Base-by-base conservation (phyloP, 2,888 invertebrate species). In the Trissonchulus sp. region DNA sequence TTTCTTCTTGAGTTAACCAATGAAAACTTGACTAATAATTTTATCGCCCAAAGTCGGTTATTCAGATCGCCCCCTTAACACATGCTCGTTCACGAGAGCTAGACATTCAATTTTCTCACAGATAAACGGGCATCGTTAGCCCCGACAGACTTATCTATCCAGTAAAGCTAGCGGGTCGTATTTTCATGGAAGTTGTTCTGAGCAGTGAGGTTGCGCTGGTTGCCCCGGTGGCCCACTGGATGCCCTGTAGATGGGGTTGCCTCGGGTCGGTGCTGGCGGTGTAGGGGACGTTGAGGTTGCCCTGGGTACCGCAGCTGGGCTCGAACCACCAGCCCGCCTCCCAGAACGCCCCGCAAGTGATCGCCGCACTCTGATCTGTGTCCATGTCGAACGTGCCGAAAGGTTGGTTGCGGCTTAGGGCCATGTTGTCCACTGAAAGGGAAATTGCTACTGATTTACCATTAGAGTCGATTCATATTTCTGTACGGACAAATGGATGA, bases 281-380 rank as follows among this genome's bases (percentile, higher is more conserved):
- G 33, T 72, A 72, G 37, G 72, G 72, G 28, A 38, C 31, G 33
- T 72, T 72, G n/a, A 72, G 72, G 48, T 48, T 23, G 8, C 48
- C 48, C 23, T 8, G 8, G 8, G 23, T 38, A 3, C 28, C 72
- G 48, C 72, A 72, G 18, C 28, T 33, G n/a, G 37, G 72, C 3
- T 72, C 36, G 63, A 73, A 73, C 73, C 73, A 73, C 73, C 73
- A 73, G 33, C 73, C 73, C 35, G 73, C 2, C 35, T 73, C 38
- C 73, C 63, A 68, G 15, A n/a, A 65, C 2, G 36, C 28, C 30
- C 31, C 73, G 36, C 73, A 73, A 30, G 28, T 73, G 2, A 65
- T 3, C 33, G 73, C 28, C 33, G 2, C 2, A 30, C 31, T 73
- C 36, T 31, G 15, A 28, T 65, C 65, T 8, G 73, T 62, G n/a